These are phyloP conservation scores for Hycleus phaleratus DNA, from an alignment of 1,140 invertebrate genomes.

Conservation along the genomic window DNA sequence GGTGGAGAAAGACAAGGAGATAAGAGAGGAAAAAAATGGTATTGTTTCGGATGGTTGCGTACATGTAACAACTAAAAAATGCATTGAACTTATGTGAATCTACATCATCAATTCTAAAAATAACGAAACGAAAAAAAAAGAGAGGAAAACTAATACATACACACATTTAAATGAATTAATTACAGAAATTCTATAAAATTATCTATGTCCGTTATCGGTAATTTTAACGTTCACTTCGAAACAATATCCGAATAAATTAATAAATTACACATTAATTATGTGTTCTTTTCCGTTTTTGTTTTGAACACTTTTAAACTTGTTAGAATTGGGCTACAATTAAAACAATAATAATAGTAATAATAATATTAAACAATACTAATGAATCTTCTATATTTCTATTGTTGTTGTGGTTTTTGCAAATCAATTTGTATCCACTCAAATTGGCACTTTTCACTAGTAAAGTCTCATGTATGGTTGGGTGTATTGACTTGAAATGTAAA, in stretches of 20 bases:
- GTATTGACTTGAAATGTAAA: background rate
- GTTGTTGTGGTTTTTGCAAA: no score
- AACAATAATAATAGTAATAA: background rate
- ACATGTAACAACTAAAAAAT: constrained; percentile 11
- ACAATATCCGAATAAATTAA: constrained; percentile 39
- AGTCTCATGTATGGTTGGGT: background rate
- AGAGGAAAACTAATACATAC: no score
- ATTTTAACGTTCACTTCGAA: constrained; percentile 36
- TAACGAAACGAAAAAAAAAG: constrained; percentile 19
- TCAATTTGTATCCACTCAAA: no score
- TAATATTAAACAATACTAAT: background rate
- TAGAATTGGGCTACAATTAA: constrained; percentile 20
- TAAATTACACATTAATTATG: constrained; percentile 38
- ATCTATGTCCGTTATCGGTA: constrained; percentile 35
- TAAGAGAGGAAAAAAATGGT: background rate
- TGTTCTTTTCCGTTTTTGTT: background rate
- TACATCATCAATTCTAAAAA: constrained; percentile 6
- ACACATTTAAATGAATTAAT: constrained; percentile 15
- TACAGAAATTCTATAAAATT: constrained; percentile 32
- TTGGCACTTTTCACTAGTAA: no score
- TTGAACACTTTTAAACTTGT: constrained; percentile 28
- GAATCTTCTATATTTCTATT: background rate
- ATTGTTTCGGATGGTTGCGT: constrained; percentile 10
- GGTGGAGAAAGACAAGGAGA: no score
- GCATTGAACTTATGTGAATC: constrained; percentile 21